These are phyloP conservation scores for Pygocentrus nattereri DNA, from an alignment of 2,797 vertebrate species.

Conservation along the genomic window DNA sequence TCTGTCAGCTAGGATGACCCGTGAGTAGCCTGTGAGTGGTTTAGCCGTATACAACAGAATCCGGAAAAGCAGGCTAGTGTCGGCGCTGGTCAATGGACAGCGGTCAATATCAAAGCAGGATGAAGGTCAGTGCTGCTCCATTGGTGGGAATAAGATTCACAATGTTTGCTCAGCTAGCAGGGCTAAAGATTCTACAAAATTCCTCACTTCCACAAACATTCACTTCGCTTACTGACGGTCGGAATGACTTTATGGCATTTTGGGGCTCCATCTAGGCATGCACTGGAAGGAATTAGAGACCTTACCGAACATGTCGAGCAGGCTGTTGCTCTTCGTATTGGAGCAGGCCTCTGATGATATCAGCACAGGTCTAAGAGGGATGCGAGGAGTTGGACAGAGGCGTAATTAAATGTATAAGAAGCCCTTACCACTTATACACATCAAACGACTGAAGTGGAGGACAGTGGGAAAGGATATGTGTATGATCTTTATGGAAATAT, in stretches of 20 bases:
- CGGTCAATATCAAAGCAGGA: background rate
- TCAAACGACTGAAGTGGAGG: conserved; percentile 14
- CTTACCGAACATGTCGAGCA: conserved; percentile 21
- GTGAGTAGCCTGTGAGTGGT: background rate
- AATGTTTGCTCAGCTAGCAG: no score
- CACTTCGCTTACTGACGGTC: conserved; percentile 25
- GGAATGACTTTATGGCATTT: conserved; percentile 30
- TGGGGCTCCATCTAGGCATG: conserved; percentile 13
- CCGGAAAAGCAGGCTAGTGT: background rate
- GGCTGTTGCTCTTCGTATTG: background rate
- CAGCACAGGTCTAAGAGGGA: conserved; percentile 26
- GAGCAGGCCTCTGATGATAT: conserved; percentile 4
- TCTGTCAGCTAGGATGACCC: background rate
- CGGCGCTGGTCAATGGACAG: background rate
- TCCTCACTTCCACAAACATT: background rate
- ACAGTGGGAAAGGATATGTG: background rate
- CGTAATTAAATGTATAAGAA: conserved; percentile 21
- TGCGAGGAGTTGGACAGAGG: conserved; percentile 18
- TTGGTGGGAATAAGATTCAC: background rate
- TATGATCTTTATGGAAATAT: background rate
- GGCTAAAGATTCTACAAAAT: background rate
- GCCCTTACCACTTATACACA: background rate
- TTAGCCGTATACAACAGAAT: background rate
- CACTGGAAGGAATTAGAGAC: conserved; percentile 34
- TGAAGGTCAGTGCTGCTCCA: conserved; percentile 10